These are phyloP conservation scores for Eilema depressum DNA, from an alignment of 2,888 invertebrate species.

Conservation along the genomic window DNA sequence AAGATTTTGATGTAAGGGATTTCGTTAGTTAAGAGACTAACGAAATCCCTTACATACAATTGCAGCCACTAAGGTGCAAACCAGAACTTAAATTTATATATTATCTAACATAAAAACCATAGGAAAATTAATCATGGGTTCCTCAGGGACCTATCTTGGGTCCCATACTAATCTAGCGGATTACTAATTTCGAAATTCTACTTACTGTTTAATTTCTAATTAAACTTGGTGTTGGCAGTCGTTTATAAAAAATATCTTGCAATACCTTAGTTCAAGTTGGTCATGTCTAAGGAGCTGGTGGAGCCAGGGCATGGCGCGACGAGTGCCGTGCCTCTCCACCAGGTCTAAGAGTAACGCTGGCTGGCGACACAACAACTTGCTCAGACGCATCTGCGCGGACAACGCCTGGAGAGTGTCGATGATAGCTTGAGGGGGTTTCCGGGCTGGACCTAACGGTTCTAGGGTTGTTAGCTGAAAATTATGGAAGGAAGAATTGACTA, in stretches of 20 bases:
- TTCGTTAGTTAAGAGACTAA: no score
- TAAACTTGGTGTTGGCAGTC: not conserved
- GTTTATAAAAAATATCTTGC: not conserved
- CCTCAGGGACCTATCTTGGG: not conserved
- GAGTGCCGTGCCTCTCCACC: conserved; percentile 95
- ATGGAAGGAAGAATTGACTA: no score
- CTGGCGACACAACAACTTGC: conserved; percentile 95
- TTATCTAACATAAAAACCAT: not conserved
- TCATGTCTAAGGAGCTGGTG: conserved; percentile 97
- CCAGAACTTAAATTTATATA: not conserved
- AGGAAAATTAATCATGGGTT: not conserved
- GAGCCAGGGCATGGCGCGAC: conserved; percentile 98
- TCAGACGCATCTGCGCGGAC: conserved; percentile 93
- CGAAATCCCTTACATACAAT: no score
- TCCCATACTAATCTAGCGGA: not conserved
- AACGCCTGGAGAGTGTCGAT: conserved; percentile 93
- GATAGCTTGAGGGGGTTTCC: conserved; percentile 92
- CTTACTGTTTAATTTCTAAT: no score
- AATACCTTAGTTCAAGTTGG: conserved; percentile 90
- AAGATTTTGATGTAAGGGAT: not conserved
- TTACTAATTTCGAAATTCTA: not conserved
- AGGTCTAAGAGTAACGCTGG: conserved; percentile 97
- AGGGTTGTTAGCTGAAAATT: conserved; percentile 90
- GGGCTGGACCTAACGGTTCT: conserved; percentile 94
- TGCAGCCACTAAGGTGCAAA: not conserved